Conservation (phyloP, 30 jellyfish, hydroid and myxozoan genomes). For the Hydra vulgaris region DNA sequence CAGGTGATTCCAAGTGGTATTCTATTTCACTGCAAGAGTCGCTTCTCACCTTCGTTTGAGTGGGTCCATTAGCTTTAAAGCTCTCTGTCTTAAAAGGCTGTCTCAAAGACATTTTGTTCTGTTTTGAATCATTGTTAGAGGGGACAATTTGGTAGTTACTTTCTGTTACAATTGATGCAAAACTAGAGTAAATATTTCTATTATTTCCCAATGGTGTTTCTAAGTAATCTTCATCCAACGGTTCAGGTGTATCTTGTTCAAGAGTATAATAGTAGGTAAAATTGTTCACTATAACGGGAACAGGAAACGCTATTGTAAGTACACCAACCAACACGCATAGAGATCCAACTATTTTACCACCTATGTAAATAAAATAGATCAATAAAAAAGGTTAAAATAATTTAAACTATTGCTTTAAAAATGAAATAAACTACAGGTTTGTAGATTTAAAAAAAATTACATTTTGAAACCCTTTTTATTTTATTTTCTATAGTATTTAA, state of each 20-base stretch:
- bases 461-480: too few relatives aligned
- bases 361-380: constrained; percentile 13
- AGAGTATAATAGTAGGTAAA: constrained; percentile 85
- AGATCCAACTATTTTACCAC: constrained; percentile 92
- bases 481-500: too few relatives aligned
- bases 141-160: background rate
- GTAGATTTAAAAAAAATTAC: too few relatives aligned
- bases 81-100: background rate
- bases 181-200: constrained; percentile 20
- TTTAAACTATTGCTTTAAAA: too few relatives aligned
- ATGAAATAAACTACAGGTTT: too few relatives aligned
- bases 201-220: constrained; percentile 62
- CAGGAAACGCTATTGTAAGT: constrained; percentile 88
- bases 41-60: background rate
- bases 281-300: constrained; percentile 88
- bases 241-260: constrained; percentile 87
- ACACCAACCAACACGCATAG: constrained; percentile 88
- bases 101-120: background rate
- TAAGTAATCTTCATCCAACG: constrained; percentile 74
- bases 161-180: constrained; percentile 1
- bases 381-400: background rate
- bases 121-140: background rate
- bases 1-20: background rate
- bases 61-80: background rate
- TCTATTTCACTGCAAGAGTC: background rate